phyloP scores from a whole-genome alignment of 2,888 invertebrate genomes.

The Cantharis lateralis region DNA sequence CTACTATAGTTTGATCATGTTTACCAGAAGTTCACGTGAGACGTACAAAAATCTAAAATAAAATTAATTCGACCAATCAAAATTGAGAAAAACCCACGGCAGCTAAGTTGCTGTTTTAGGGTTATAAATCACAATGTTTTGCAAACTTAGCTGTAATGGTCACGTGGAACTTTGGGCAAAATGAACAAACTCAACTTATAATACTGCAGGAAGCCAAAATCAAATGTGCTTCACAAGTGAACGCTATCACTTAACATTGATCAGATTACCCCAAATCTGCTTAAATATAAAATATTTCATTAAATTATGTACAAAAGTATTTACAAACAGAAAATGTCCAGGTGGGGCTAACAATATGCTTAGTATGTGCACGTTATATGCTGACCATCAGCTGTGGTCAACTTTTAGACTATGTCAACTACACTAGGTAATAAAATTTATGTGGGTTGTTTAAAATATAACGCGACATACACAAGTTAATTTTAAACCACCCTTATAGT shows the following conservation, averaged over 20 bases:
- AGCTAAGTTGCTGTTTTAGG: not conserved
- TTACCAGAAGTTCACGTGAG: not conserved
- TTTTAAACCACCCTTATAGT: not conserved
- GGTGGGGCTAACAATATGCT: not conserved
- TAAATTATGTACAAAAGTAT: not conserved
- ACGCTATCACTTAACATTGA: not conserved
- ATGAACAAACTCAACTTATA: not conserved
- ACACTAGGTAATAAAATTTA: not conserved
- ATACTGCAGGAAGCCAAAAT: not conserved
- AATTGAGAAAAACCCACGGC: not conserved
- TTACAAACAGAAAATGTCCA: not conserved
- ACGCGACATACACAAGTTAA: not conserved
- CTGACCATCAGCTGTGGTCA: not conserved
- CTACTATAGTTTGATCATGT: not conserved
- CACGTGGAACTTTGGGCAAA: not conserved
- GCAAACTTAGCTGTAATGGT: not conserved
- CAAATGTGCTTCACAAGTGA: not conserved
- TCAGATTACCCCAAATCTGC: not conserved
- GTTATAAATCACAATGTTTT: not conserved
- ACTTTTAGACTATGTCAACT: not conserved
- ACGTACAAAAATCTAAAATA: not conserved
- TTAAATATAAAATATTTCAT: not conserved
- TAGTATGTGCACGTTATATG: not conserved
- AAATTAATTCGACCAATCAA: not conserved
- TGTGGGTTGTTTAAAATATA: not conserved